Base-by-base conservation (phyloP, 2,797 vertebrate genomes). In the Melanotaenia trifasciata region DNA sequence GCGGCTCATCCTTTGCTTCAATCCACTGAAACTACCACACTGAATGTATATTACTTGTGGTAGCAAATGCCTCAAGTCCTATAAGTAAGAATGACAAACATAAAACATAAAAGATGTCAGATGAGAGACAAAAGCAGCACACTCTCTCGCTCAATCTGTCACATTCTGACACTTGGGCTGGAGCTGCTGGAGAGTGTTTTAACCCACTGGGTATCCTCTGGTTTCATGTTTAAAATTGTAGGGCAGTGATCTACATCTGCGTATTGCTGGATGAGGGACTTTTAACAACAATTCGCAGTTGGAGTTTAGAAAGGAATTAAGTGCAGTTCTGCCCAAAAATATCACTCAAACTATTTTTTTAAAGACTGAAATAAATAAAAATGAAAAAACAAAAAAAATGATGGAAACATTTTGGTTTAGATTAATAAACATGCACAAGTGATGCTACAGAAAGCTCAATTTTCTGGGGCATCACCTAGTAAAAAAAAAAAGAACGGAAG, bases 1-100 rank as follows among this genome's bases (percentile, higher is more conserved):
- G 67, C 58, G 36, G 58, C 26, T 70, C 70, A 71, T 67, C 16
- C 58, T 66, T 54, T 74, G 16, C 36, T 56, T 76, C 22, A 59
- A 50, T 33, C 20, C 51, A 32, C 18, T 64, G 47, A 47, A 76
- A 64, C 36, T n/a, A 63, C 63, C 45, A 5, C 36, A 58, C n/a
- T 43, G 57, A 47, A 74, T 74, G 70, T 38, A 0, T 59, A n/a
- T 22, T 22, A 43, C 24, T 24, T 84, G 5, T 58, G 36, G n/a
- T 58, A 59, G 65, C 20, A 57, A 56, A 20, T 24, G 30, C 26
- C 24, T 36, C 20, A 11, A 0, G n/a, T 53, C 1, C 38, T 59
- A 18, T 35, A 30, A 20, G n/a, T 26, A 35, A 32, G 14, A 54
- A 38, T 36, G 45, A 36, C 26, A 28, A 3, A 60, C 10, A 53